Evolutionary conservation across 2,888 invertebrate genomes (phyloP), one percentile per base, ranked within the genome.

Genomic region (Agriopis aurantiaria): DNA sequence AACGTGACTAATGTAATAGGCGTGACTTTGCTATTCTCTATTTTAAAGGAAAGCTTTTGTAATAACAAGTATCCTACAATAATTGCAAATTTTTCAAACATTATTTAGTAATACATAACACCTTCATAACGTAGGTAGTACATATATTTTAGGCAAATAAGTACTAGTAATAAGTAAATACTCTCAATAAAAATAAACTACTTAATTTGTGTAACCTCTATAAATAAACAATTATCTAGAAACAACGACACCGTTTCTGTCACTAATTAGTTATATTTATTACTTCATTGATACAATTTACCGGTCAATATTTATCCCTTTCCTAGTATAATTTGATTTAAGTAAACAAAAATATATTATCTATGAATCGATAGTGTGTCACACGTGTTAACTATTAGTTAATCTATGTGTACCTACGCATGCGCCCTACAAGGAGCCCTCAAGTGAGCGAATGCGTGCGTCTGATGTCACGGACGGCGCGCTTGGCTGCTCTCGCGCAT

Each of bases 391-490:
- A 23, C 58, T 46, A 46, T 23, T 33, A 23, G 11, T 11, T 4
- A 23, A 33, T 48, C n/a, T 46, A 10, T 12, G 12, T 10, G 0
- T n/a, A 40, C 8, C n/a, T 7, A 57, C 52, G 33, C 41, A 57
- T 43, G 65, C 43, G 57, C 61, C 57, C 12, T 63, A 53, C 63
- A 60, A 58, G 58, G 10, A 57, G 53, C 57, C 63, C 49, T 64
- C 63, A 55, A 66, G 68, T 58, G 58, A 49, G 33, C 51, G 4
- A 17, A 51, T 51, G 65, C 59, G 58, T 58, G 66, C 68, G 60
- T 49, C 68, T 74, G 75, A 73, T 75, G 77, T 77, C 75, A 75
- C 61, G 75, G 74, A 43, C 72, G 63, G 8, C 61, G 69, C 73
- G 76, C 67, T 74, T 73, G 70, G 68, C 68, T 73, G 75, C 75